These are phyloP conservation scores for Mesocentrotus franciscanus DNA, from an alignment of 53 echinoderm and acorn worm genomes.

Conservation along the genomic window DNA sequence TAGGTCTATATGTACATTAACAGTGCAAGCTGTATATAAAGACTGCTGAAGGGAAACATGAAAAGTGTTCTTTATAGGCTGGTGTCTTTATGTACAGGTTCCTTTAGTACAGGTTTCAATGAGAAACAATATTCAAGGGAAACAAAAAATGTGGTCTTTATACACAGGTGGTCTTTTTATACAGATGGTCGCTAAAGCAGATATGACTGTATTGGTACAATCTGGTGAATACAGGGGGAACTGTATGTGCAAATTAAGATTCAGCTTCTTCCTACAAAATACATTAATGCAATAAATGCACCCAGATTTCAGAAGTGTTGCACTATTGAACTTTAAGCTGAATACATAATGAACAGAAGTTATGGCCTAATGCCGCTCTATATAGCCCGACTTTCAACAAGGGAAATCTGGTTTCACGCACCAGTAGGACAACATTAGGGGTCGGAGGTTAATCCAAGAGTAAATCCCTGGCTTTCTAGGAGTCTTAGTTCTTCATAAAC, in stretches of 20 bases:
- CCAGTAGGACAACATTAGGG: constrained; percentile 8
- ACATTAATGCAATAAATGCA: background rate
- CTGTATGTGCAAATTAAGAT: background rate
- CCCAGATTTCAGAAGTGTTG: background rate
- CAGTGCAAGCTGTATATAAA: no score
- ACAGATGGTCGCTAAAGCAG: no score
- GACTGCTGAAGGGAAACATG: no score
- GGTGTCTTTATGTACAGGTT: no score
- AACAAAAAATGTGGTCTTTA: no score
- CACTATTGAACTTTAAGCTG: background rate
- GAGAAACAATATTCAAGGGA: no score
- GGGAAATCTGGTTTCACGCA: constrained; percentile 48
- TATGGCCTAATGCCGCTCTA: background rate
- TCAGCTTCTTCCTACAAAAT: background rate
- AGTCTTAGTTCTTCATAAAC: constrained; percentile 9
- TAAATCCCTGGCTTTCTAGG: constrained; percentile 1
- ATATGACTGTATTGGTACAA: no score
- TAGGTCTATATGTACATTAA: no score
- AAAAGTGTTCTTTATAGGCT: background rate
- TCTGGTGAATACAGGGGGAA: background rate
- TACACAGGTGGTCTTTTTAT: no score
- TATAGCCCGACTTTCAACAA: background rate
- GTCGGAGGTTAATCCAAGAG: constrained; percentile 22
- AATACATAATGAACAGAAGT: background rate
- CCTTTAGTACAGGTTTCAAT: no score